Evolutionary conservation across 2,797 vertebrate species (phyloP), one percentile per base, ranked within the genome.

Genomic region (Sebastes elongatus): DNA sequence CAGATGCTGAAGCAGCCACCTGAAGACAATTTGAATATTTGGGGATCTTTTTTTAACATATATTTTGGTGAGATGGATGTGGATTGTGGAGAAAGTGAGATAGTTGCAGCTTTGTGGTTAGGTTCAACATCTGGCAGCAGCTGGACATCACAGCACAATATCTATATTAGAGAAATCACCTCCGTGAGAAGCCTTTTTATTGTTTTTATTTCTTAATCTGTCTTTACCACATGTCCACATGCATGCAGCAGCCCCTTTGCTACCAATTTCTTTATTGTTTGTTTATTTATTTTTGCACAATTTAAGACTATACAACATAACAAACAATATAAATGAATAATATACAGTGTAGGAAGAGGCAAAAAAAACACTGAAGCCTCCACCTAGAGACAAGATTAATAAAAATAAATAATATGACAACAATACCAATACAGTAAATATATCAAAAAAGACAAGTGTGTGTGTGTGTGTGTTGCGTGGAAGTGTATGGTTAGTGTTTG

Each of bases 111-210:
- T 75, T 13, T 72, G 72, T 23, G 71, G 74, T 83, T 60, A 84
- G 62, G 23, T 71, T 4, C 20, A 80, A 78, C 89, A 79, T 86
- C 78, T 89, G 87, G 83, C 16, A 76, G 80, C 55, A 83, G 68
- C 74, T 78, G 60, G 66, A 62, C 72, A 18, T 33, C 14, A 23
- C 52, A 52, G 57, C 75, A 32, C 77, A 38, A 10, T n/a, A 23
- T 10, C 25, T 38, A 38, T 27, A 5, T 74, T 33, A 53, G 7
- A 80, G 35, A 63, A 64, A 69, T 71, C 66, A 49, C 25, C 62
- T 56, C 49, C 30, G 32, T 2, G 0, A 66, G 68, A 56, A 69
- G 20, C 32, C 22, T 59, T 33, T 46, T 9, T 38, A 20, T 68
- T 35, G 32, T 70, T 82, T 83, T 78, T 74, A 65, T 73, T 70